These are phyloP conservation scores for Serranus cabrilla DNA, from an alignment of 2,797 vertebrate genomes.

Conservation along the genomic window DNA sequence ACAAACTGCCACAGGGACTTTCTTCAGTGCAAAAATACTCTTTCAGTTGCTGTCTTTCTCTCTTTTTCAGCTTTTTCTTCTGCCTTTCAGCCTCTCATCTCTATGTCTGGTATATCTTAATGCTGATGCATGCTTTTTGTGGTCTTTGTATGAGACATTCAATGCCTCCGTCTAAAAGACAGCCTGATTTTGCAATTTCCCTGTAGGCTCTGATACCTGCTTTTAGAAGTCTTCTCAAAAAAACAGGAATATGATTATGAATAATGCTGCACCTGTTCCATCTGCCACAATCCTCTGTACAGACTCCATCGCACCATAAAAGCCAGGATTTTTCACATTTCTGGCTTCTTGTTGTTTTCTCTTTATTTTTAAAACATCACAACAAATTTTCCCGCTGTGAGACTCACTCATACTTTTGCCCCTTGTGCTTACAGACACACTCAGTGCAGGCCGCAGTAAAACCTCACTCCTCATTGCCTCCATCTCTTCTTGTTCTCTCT, in stretches of 20 bases:
- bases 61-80: constrained; percentile 1
- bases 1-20: constrained; percentile 1
- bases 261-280: constrained; percentile 45
- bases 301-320: constrained; percentile 30
- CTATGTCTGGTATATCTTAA: constrained; percentile 6
- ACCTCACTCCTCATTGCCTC: constrained; percentile 27
- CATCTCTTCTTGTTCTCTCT: constrained; percentile 44
- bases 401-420: constrained; percentile 16
- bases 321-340: constrained; percentile 7
- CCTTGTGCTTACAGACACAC: constrained; percentile 4
- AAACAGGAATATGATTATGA: constrained; percentile 46
- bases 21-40: constrained; percentile 1
- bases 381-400: constrained; percentile 3
- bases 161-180: constrained; percentile 31
- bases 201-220: constrained; percentile 34
- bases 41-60: constrained; percentile 4
- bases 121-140: constrained; percentile 41
- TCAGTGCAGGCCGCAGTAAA: constrained; percentile 12
- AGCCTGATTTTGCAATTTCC: constrained; percentile 28
- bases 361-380: constrained; percentile 13
- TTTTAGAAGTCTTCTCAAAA: constrained; percentile 30
- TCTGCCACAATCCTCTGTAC: constrained; percentile 30
- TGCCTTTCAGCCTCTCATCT: constrained; percentile 32
- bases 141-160: constrained; percentile 32
- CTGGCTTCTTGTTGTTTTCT: background rate